These are phyloP conservation scores for Setipinna tenuifilis DNA, from an alignment of 2,797 vertebrate genomes.

Conservation along the genomic window DNA sequence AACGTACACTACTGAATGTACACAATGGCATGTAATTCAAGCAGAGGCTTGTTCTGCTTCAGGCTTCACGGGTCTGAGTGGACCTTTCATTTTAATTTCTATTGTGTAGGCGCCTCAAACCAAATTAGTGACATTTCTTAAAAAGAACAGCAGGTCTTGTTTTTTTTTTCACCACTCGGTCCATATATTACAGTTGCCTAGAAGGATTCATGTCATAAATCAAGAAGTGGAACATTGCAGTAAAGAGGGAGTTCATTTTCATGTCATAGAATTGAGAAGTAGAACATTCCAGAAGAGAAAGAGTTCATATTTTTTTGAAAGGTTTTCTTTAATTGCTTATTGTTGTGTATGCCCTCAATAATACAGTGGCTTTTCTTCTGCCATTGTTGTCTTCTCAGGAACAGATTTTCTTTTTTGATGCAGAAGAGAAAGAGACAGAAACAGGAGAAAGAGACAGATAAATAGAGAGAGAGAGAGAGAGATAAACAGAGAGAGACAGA, in stretches of 20 bases:
- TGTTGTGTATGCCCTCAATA: neutral
- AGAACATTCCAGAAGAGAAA: neutral
- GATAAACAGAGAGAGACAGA: neutral
- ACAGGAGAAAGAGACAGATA: neutral
- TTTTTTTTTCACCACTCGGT: neutral
- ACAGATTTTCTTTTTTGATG: constrained; percentile 13
- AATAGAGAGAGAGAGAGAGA: neutral
- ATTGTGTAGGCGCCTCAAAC: neutral
- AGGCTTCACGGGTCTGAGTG: neutral
- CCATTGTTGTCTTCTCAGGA: constrained; percentile 20
- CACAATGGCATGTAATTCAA: neutral
- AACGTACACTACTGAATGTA: no score
- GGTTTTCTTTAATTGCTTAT: neutral
- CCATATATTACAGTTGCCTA: neutral
- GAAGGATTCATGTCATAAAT: neutral
- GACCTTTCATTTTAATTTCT: neutral
- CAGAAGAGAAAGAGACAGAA: neutral
- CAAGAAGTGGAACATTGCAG: constrained; percentile 3
- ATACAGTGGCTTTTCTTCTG: neutral
- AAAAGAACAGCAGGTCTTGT: neutral
- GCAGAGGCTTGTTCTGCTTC: neutral
- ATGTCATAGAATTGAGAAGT: neutral
- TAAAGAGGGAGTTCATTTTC: neutral
- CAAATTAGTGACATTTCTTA: neutral
- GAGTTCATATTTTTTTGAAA: neutral